Evolutionary conservation across 2,113 vertebrate species (phyloP).

Genomic region (Petromus typicus): DNA sequence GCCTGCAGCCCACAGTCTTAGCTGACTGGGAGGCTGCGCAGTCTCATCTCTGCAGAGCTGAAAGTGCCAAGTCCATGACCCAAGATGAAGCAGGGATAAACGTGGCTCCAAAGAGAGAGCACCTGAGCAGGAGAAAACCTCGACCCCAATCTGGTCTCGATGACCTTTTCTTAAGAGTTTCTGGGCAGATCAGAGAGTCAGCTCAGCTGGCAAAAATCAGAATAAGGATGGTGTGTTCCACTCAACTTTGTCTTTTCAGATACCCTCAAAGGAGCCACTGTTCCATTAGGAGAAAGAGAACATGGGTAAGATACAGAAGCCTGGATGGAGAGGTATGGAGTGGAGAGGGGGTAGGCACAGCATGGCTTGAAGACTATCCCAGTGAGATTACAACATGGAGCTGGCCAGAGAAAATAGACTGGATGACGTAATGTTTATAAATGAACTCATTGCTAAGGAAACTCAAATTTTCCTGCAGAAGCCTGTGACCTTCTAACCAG

Average conservation of each 20-base stretch:
- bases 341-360: not conserved
- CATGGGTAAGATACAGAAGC: not conserved
- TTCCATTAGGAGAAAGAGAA: too few relatives aligned
- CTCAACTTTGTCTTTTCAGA: not conserved
- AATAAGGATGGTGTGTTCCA: not conserved
- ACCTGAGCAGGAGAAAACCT: not conserved
- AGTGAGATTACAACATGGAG: not conserved
- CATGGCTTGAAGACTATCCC: not conserved
- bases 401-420: not conserved
- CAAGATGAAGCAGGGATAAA: not conserved
- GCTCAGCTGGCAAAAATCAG: not conserved
- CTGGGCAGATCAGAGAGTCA: not conserved
- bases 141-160: not conserved
- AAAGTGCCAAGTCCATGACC: not conserved
- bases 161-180: not conserved
- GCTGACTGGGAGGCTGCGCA: not conserved
- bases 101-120: not conserved
- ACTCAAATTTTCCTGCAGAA: not conserved
- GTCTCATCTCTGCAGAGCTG: not conserved
- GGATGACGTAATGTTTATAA: rapidly evolving
- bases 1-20: not conserved
- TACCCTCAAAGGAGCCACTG: not conserved
- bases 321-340: not conserved
- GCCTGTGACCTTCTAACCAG: not conserved
- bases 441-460: not conserved